Conservation (phyloP, 2,888 invertebrate genomes). For the Eupeodes latifasciatus region DNA sequence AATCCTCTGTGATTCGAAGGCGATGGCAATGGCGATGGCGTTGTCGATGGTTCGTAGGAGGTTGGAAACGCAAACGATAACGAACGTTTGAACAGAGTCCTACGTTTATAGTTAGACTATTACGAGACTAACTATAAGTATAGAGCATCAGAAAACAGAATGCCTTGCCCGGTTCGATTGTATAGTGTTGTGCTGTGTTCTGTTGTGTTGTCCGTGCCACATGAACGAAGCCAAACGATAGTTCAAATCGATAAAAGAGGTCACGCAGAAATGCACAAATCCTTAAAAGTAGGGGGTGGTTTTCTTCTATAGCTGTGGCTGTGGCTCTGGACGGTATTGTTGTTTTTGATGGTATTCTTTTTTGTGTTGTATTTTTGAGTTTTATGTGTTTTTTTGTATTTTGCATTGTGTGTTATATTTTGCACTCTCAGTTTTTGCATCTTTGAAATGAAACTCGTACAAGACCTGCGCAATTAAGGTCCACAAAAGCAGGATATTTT, state of each 20-base stretch:
- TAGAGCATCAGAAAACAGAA: slow-evolving; percentile 1
- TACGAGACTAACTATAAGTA: not conserved
- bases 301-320: not conserved
- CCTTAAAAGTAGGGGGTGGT: slow-evolving; percentile 55
- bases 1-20: not conserved
- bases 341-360: not conserved
- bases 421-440: slow-evolving; percentile 41
- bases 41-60: not conserved
- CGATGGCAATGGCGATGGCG: too few species aligned
- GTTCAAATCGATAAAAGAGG: slow-evolving; percentile 72
- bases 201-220: slow-evolving; percentile 43
- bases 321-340: not conserved
- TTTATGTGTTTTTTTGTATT: slow-evolving; percentile 7
- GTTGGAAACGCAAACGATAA: not conserved
- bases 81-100: not conserved
- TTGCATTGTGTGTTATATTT: slow-evolving; percentile 6
- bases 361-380: slow-evolving; percentile 3
- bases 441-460: slow-evolving; percentile 18
- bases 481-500: slow-evolving; percentile 42
- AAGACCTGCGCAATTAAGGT: slow-evolving; percentile 66
- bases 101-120: slow-evolving; percentile 18
- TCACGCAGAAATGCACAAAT: slow-evolving; percentile 64
- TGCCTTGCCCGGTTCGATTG: slow-evolving; percentile 55
- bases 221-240: slow-evolving; percentile 53
- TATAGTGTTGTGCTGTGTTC: slow-evolving; percentile 24